These are phyloP conservation scores for Protula sp. DNA, from an alignment of 2,888 invertebrate species.

Conservation along the genomic window DNA sequence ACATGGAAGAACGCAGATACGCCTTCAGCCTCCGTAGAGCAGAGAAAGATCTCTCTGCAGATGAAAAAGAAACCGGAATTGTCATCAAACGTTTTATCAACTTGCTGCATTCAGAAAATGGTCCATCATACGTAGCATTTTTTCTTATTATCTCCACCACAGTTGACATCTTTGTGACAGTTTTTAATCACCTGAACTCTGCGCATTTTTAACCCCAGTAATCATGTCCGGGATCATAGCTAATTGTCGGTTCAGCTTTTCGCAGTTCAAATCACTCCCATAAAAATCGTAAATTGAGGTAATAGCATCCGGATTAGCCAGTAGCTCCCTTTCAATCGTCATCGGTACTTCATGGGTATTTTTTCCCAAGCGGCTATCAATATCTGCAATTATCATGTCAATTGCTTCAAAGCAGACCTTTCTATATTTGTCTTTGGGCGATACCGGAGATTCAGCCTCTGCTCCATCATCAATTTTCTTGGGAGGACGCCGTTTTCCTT, in stretches of 20 bases:
- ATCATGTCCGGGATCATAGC: background rate
- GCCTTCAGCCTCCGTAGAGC: constrained; percentile 1
- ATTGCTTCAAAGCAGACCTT: no score
- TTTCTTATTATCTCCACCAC: background rate
- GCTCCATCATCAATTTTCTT: no score
- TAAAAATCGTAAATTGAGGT: no score
- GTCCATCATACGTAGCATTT: no score
- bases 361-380: no score
- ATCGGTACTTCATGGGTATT: background rate
- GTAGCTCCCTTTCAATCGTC: background rate
- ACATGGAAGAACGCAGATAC: constrained; percentile 1
- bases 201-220: background rate
- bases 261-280: background rate
- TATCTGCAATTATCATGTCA: no score
- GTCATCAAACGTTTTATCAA: background rate
- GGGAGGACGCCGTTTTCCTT: background rate
- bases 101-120: background rate
- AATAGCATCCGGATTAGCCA: no score
- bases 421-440: no score
- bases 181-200: background rate
- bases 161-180: background rate
- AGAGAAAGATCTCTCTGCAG: constrained; percentile 3
- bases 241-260: background rate
- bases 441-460: no score
- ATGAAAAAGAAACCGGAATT: constrained; percentile 3